These are phyloP conservation scores for Corapipo altera DNA, from an alignment of 2,113 vertebrate genomes.

Conservation along the genomic window DNA sequence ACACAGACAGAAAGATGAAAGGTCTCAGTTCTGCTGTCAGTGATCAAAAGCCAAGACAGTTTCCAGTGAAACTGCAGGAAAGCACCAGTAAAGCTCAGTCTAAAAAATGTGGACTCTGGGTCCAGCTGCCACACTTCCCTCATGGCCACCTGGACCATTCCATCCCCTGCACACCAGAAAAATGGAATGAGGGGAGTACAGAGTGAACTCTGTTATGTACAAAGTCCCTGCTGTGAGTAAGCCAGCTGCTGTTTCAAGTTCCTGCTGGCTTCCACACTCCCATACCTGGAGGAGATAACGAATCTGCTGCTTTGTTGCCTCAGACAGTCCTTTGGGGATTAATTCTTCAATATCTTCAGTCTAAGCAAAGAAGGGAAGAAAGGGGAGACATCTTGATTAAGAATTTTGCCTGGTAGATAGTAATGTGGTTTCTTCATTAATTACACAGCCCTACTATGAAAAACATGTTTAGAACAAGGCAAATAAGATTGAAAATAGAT, in stretches of 20 bases:
- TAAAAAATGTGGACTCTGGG: background rate
- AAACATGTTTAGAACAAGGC: background rate
- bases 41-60: background rate
- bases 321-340: conserved; percentile 92
- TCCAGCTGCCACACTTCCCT: background rate
- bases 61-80: background rate
- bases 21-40: background rate
- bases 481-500: conserved; percentile 34
- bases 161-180: background rate
- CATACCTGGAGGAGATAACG: conserved; percentile 94
- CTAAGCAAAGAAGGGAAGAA: conserved; percentile 59
- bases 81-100: background rate
- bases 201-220: background rate
- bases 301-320: conserved; percentile 96
- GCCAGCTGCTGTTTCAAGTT: background rate
- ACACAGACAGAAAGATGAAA: background rate
- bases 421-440: conserved; percentile 7
- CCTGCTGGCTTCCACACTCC: accelerated
- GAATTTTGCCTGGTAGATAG: background rate
- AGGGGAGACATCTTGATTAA: conserved; percentile 42
- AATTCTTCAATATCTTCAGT: conserved; percentile 86
- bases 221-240: background rate
- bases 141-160: background rate
- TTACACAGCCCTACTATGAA: background rate
- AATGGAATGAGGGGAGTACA: accelerated